Evolutionary conservation across 2,888 invertebrate species (phyloP).

Genomic region (Drosophila differens): DNA sequence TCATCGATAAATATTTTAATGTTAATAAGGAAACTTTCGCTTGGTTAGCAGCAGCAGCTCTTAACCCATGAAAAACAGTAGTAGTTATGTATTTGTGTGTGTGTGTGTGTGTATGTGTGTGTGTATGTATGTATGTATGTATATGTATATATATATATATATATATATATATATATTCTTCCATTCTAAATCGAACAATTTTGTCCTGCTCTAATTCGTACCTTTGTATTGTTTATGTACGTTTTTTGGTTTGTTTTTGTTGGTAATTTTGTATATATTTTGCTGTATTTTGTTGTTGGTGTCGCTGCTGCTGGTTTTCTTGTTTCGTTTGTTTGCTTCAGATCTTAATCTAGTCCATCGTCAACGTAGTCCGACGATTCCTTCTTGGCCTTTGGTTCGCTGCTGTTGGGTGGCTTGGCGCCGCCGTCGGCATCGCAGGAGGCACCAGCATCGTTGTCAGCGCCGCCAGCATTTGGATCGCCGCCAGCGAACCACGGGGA

Average conservation of each 20-base stretch:
- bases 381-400: slow-evolving; percentile 72
- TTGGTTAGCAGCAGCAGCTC: slow-evolving; percentile 34
- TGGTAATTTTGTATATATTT: slow-evolving; percentile 7
- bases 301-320: slow-evolving; percentile 2
- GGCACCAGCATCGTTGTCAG: neutral
- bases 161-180: neutral
- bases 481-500: slow-evolving; percentile 65
- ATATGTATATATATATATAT: neutral
- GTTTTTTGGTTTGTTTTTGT: slow-evolving; percentile 1
- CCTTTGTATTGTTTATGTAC: slow-evolving; percentile 8
- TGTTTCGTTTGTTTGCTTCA: slow-evolving; percentile 14
- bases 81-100: neutral
- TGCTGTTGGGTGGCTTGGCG: slow-evolving; percentile 26
- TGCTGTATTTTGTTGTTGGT: neutral
- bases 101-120: neutral
- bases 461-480: slow-evolving; percentile 38
- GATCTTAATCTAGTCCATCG: slow-evolving; percentile 88
- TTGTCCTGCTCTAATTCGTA: slow-evolving; percentile 40
- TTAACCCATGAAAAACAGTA: neutral
- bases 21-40: slow-evolving; percentile 54
- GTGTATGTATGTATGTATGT: neutral
- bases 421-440: slow-evolving; percentile 21
- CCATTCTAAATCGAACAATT: neutral
- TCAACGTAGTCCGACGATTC: slow-evolving; percentile 87
- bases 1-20: slow-evolving; percentile 43